Base-by-base conservation (phyloP, 2,888 invertebrate genomes). In the Carcina quercana region DNA sequence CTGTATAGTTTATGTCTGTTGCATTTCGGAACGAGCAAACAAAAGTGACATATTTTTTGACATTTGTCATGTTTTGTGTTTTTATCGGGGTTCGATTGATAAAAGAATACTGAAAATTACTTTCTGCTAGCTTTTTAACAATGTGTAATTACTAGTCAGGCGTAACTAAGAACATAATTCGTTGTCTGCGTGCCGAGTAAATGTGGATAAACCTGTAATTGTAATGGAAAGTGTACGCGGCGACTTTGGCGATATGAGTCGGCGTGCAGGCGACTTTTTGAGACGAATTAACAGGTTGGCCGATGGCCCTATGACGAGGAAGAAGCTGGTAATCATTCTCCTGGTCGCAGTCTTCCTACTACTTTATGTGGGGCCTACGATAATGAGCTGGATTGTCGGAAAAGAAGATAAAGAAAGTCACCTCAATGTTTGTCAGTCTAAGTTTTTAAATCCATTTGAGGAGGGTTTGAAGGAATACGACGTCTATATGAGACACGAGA, bases 381-480 rank as follows among this genome's bases (percentile, higher is more conserved):
- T 91, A 13, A 82, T 88, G 56, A 86, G 86, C 39, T 89, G 88
- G 86, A 52, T 91, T 15, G 87, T 89, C 43, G 76, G 75, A 36
- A 66, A 75, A 15, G 80, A 84, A 36, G 76, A 73, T 25, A 66
- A 66, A 36, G 66, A 47, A 43, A 79, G 76, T 47, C 76, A 76
- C 26, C 71, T 89, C 38, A 87, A 88, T 49, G 69, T 86, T 36
- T 92, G 92, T 59, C 87, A 92, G 59, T 86, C 86, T 36, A 89
- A 89, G 53, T 87, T 88, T 40, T 54, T 93, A 42, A 83, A 83
- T 29, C 86, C 87, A 17, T 90, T 88, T 53, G 83, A 88, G 44
- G 65, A 83, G 4, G 87, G 89, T 51, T 70, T 87, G 15, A 66
- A 69, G n/a, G 87, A 89, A 38, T 89, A 88, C 56, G 91, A 91